Evolutionary conservation across 2,888 invertebrate genomes (phyloP), one percentile per base, ranked within the genome.

Genomic region (Scrobipalpa atriplicella): DNA sequence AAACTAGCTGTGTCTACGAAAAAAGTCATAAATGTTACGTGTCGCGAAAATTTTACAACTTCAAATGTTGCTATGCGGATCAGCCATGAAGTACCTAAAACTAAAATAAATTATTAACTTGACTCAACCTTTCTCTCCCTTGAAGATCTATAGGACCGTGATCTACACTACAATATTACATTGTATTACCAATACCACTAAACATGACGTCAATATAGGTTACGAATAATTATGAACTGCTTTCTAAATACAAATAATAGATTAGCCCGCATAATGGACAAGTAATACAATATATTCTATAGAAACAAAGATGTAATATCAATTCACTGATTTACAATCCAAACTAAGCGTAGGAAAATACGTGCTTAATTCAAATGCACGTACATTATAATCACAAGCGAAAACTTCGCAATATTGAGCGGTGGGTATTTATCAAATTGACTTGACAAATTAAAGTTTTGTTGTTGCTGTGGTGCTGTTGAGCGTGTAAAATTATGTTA

Each of bases 1-100:
- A 52, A 38, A 63, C 38, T 56, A 64, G 47, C 0, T 38, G 11
- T 16, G 9, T 9, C 29, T 9, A n/a, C 8, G 38, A 60, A 39
- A 56, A 65, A 19, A 64, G 41, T 54, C 43, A 29, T 21, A 29
- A 52, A 41, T 11, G 52, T 39, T 51, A 66, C 62, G 68, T 62
- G 63, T 61, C 16, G 66, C 66, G 16, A 47, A 47, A 47, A 47
- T 16, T n/a, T 3, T 16, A 16, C n/a, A 10, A 39, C 8, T 39
- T 10, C 2, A 2, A 10, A 11, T 39, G 39, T 39, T 39, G 11
- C 39, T 39, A 39, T 13, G 29, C 29, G 29, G 5, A 29, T 29
- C 29, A 29, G 5, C 29, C 29, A 29, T 29, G 2, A 5, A 29
- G n/a, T n/a, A n/a, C n/a, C 29, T 29, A 29, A 29, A 29, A 29